Conservation (phyloP, 2,113 vertebrate species). For the Terrapene triunguis region DNA sequence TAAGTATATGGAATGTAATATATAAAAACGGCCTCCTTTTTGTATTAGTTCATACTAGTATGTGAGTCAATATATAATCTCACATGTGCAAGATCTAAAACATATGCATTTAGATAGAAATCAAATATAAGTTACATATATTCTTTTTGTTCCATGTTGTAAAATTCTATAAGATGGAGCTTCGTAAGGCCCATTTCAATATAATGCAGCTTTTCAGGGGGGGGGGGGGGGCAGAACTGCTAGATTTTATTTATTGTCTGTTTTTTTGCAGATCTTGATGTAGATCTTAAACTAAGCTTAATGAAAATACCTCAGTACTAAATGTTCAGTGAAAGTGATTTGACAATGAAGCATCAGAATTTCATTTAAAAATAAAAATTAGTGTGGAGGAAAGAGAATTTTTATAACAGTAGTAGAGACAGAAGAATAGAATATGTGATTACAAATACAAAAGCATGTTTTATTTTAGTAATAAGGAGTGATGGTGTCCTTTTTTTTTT, state of each 20-base stretch:
- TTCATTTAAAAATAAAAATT: neutral
- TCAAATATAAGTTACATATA: neutral
- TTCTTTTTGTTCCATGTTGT: neutral
- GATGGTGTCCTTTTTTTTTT: neutral
- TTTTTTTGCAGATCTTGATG: neutral
- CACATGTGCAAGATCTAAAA: neutral
- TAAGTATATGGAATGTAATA: neutral
- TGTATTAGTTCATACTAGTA: neutral
- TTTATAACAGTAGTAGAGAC: neutral
- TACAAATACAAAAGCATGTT: neutral
- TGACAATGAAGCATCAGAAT: neutral
- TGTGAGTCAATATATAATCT: neutral
- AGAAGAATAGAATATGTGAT: neutral
- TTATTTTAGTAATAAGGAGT: neutral
- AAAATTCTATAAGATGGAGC: neutral
- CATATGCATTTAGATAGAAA: neutral
- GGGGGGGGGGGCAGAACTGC: neutral
- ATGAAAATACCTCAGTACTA: neutral
- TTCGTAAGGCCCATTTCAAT: neutral
- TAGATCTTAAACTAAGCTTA: neutral
- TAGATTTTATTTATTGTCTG: neutral
- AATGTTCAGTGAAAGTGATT: neutral
- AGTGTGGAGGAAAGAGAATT: accelerated
- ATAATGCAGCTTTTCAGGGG: neutral
- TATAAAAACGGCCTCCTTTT: neutral